A percentile compares a stretch with the other conserved stretches of the same genome.
Conservation (phyloP, 2,113 vertebrate genomes). For the Phasianus colchicus region DNA sequence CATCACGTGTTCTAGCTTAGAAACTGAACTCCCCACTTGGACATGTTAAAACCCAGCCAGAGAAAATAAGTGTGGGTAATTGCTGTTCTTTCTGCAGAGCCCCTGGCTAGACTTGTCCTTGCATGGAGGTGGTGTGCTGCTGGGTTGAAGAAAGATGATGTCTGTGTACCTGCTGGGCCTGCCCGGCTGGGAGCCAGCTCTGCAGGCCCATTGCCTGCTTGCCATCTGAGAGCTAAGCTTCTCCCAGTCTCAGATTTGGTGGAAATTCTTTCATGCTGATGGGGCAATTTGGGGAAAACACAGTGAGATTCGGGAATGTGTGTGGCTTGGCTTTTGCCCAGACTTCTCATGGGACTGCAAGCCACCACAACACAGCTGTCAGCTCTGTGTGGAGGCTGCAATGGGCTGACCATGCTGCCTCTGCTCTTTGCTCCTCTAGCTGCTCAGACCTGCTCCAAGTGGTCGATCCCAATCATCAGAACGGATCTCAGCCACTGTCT, state of each 20-base stretch:
- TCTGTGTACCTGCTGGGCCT: background rate
- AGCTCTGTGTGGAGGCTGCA: background rate
- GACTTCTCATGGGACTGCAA: background rate
- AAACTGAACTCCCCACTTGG: background rate
- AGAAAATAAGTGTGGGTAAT: background rate
- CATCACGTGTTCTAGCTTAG: background rate
- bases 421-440: background rate
- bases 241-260: background rate
- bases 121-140: fast-evolving
- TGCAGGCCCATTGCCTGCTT: background rate
- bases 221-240: background rate
- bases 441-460: background rate
- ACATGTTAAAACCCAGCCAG: background rate
- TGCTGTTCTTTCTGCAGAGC: background rate
- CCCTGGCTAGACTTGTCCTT: background rate
- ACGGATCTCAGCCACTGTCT: background rate
- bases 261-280: background rate
- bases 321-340: background rate
- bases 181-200: background rate
- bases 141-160: background rate
- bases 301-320: background rate
- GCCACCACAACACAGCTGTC: background rate
- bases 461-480: background rate
- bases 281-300: background rate
- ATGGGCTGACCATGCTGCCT: background rate